Evolutionary conservation across 2,113 vertebrate species (phyloP).

Genomic region (Fregata magnificens): DNA sequence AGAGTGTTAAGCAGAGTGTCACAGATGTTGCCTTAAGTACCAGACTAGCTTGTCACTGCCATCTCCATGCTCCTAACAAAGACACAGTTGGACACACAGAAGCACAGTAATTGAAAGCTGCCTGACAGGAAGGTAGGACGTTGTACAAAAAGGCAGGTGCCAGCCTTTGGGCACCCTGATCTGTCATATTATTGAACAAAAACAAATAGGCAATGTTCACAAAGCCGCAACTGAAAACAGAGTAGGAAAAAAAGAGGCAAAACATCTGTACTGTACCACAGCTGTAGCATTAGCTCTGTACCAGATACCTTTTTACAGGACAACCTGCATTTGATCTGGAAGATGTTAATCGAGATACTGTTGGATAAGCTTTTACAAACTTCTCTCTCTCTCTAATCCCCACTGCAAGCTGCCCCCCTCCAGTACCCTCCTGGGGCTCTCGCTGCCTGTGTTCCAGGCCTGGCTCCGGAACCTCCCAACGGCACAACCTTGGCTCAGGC

Average conservation of each 20-base stretch:
- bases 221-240: neutral
- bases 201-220: neutral
- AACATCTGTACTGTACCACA: neutral
- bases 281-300: neutral
- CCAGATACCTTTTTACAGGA: neutral
- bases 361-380: neutral
- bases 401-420: neutral
- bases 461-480: neutral
- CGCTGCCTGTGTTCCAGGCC: neutral
- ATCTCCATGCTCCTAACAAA: slow-evolving; percentile 50
- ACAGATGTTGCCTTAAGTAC: slow-evolving; percentile 18
- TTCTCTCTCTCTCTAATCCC: neutral
- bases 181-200: slow-evolving; percentile 64
- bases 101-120: slow-evolving; percentile 47
- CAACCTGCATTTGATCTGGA: neutral
- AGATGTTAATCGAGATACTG: neutral
- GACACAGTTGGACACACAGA: slow-evolving; percentile 57
- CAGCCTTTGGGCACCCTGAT: slow-evolving; percentile 66
- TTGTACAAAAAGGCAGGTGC: slow-evolving; percentile 66
- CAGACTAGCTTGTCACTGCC: slow-evolving; percentile 44
- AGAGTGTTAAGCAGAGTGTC: slow-evolving; percentile 59
- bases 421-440: fast-evolving
- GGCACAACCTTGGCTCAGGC: neutral
- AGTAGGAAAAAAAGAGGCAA: neutral
- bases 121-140: slow-evolving; percentile 58